Base-by-base conservation (phyloP, 2,888 invertebrate genomes). In the Pandemis corylana region DNA sequence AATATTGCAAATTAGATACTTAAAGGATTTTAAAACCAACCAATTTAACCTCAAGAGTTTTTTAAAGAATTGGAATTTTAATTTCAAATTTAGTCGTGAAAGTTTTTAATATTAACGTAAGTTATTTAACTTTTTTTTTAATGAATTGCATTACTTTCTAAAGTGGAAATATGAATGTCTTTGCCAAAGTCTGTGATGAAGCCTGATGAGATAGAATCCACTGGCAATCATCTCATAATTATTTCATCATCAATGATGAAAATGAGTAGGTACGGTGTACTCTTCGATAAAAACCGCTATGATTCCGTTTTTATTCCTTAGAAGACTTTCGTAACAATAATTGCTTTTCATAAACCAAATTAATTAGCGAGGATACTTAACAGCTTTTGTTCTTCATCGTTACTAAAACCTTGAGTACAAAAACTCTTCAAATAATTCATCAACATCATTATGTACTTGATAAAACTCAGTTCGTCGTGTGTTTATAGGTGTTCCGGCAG, bases 1-100 rank as follows among this genome's bases (percentile, higher is more conserved):
- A 89, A 88, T 86, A 83, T 84, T 81, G 80, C 85, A 90, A 93
- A 92, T 92, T 89, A 90, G 89, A 81, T 89, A 89, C 90, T 93
- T 90, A 88, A 87, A 87, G 86, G 89, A 90, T 91, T 88, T 87
- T 76, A 79, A 68, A 72, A 75, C 62, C 76, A 77, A 71, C 73
- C 67, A 70, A 63, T 69, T 46, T 51, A 64, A 56, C 63, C 64
- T 41, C 61, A 49, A 56, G 51, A 20, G 51, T 41, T 67, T 10
- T 67, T 36, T 36, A 42, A n/a, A 65, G 53, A 36, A 41, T 5
- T 28, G 28, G 12, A 59, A 59, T 59, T 5, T 28, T 28, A 12
- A 28, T 59, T 59, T 12, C 1, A 28, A 12, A 12, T 59, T 59
- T 4, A 28, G 28, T 5, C 10, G 28, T 28, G 1, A 28, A 20